A percentile compares a stretch with the other conserved stretches of the same genome.
Evolutionary conservation across 2,888 invertebrate species (phyloP).

Genomic region (Ophioninae sp.): DNA sequence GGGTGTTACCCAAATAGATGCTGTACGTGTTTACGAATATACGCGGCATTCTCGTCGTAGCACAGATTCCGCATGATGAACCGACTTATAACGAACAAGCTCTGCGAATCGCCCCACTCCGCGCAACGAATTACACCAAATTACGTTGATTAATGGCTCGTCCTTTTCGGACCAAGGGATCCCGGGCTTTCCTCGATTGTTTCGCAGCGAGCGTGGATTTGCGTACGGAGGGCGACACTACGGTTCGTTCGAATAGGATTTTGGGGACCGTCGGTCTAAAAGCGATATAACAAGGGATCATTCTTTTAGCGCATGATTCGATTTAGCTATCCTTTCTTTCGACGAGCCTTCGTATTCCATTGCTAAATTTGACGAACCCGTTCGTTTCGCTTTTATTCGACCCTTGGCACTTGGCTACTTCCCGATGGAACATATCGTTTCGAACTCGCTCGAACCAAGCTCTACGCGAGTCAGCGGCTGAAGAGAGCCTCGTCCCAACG

Average conservation of each 20-base stretch:
- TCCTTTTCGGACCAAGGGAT: conserved; percentile 1
- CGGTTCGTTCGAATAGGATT: not conserved
- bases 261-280: too few relatives aligned
- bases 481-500: not conserved
- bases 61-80: conserved; percentile 24
- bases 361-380: not conserved
- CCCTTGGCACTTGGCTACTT: not conserved
- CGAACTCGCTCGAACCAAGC: not conserved
- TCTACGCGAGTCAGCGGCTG: not conserved
- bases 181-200: not conserved
- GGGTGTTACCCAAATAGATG: conserved; percentile 36
- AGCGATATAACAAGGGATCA: too few relatives aligned
- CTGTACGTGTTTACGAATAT: not conserved
- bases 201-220: not conserved
- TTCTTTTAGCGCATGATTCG: not conserved
- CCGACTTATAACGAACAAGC: conserved; percentile 34
- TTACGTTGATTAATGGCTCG: conserved; percentile 11
- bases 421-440: not conserved
- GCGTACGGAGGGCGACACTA: not conserved
- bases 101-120: not conserved
- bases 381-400: not conserved
- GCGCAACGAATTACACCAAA: conserved; percentile 1
- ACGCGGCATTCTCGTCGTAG: not conserved
- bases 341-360: not conserved
- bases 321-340: not conserved